Conservation (phyloP, 1,140 invertebrate genomes). For the Zaprionus ornatus region DNA sequence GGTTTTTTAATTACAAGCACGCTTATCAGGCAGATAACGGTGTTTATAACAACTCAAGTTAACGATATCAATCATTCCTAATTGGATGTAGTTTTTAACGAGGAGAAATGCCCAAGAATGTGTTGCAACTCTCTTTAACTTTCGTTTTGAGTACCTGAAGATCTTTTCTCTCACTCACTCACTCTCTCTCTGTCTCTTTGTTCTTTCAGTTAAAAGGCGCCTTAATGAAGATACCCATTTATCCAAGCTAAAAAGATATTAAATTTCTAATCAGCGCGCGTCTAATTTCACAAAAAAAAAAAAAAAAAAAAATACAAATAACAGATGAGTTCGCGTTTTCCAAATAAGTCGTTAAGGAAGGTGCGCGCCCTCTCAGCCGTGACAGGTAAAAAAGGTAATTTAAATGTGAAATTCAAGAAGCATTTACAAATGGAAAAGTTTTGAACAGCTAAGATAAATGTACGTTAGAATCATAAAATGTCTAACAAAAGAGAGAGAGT, state of each 20-base stretch:
- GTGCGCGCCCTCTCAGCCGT: conserved; percentile 1
- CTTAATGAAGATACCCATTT: background rate
- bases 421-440: conserved; percentile 19
- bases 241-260: conserved; percentile 7
- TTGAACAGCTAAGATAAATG: conserved; percentile 30
- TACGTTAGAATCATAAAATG: conserved; percentile 16
- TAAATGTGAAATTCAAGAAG: conserved; percentile 25
- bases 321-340: conserved; percentile 40
- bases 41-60: background rate
- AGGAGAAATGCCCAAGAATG: background rate
- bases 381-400: conserved; percentile 43
- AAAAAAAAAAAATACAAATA: conserved; percentile 13
- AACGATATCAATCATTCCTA: background rate
- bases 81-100: background rate
- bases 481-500: background rate
- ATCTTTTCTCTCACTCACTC: background rate
- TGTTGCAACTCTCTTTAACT: background rate
- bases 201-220: background rate
- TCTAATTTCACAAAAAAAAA: conserved; percentile 23
- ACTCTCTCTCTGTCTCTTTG: background rate
- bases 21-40: conserved; percentile 18
- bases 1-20: conserved; percentile 38
- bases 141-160: background rate
- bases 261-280: conserved; percentile 8
- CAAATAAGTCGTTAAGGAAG: conserved; percentile 16